Base-by-base conservation (phyloP, 2,113 vertebrate genomes). In the Sterrhoptilus dennistouni region DNA sequence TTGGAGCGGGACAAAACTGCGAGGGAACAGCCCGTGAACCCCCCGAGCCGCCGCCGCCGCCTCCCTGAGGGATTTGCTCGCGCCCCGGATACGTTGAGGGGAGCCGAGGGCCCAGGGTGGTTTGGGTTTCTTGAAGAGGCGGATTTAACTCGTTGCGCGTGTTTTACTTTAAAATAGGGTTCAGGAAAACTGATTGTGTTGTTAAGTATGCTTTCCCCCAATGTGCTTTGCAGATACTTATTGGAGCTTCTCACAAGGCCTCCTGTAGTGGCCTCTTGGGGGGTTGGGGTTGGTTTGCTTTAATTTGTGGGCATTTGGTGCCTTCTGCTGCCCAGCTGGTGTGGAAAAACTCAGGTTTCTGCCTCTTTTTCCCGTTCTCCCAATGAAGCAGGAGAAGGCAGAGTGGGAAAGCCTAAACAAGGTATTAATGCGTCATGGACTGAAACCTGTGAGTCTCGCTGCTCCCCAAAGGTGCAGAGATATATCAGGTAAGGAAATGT, bases 391-490 rank as follows among this genome's bases (percentile, higher is more conserved):
- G 96, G 99, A 99, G 83, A 98, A 98, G 96, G 94, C 95, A 23
- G 98, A 99, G 69, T 99, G 99, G 99, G 98, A 98, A 15, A 94
- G 80, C 13, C 71, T 99, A 69, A 99, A 99, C 80, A 96, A 96
- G 52, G 80, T 98, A 2, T 95, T 99, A 83, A 94, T 96, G 95
- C 97, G 68, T 8, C 98, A 95, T 60, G 99, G 99, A 4, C 98
- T 99, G 89, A 98, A 98, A 83, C 97, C 98, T 0, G 97, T 99
- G 71, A 93, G 47, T n/a, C 96, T 99, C 61, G 88, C 97, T 31
- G 97, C 93, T 65, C 97, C 98, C 5, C 94, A 96, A 7, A 97
- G 97, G 82, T 97, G 97, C 63, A 97, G 95, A 95, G 98, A 97
- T 65, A 40, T 88, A 9, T 68, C 98, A 90, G 99, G 99, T 99